Evolutionary conservation across 2,113 vertebrate genomes (phyloP).

Genomic region (Lynx canadensis): DNA sequence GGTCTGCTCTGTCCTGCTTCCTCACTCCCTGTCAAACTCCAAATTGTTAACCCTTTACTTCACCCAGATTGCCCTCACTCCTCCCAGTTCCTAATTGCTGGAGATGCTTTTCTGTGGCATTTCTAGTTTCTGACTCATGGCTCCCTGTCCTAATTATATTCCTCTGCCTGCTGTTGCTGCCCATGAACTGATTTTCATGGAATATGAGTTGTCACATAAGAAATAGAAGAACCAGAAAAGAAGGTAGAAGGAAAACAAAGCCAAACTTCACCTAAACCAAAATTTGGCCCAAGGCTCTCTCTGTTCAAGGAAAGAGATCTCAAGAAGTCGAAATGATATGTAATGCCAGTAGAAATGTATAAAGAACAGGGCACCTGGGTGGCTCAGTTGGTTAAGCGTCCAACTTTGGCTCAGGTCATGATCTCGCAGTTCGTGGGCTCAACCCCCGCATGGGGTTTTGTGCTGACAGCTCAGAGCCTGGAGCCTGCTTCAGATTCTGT

Average conservation of each 20-base stretch:
- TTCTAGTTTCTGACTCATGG: constrained; percentile 33
- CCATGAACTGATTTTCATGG: neutral
- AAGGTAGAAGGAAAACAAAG: neutral
- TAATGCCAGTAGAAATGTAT: neutral
- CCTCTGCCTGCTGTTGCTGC: neutral
- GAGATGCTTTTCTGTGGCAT: neutral
- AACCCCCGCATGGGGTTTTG: no score
- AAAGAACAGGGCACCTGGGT: neutral
- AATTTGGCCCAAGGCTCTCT: neutral
- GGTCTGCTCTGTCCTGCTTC: neutral
- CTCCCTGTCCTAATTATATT: neutral
- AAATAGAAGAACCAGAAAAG: constrained; percentile 15
- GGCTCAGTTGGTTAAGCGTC: no score
- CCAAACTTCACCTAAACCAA: neutral
- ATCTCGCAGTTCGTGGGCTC: no score
- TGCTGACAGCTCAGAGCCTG: no score
- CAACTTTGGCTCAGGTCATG: no score
- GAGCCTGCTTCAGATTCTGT: no score
- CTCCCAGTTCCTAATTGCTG: neutral
- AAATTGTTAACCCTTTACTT: neutral
- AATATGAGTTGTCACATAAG: neutral
- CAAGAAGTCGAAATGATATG: no score
- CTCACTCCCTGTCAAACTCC: neutral
- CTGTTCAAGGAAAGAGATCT: neutral
- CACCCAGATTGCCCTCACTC: neutral